phyloP scores from a whole-genome alignment of 1,140 invertebrate species.

The Sycophaga agraensis region DNA sequence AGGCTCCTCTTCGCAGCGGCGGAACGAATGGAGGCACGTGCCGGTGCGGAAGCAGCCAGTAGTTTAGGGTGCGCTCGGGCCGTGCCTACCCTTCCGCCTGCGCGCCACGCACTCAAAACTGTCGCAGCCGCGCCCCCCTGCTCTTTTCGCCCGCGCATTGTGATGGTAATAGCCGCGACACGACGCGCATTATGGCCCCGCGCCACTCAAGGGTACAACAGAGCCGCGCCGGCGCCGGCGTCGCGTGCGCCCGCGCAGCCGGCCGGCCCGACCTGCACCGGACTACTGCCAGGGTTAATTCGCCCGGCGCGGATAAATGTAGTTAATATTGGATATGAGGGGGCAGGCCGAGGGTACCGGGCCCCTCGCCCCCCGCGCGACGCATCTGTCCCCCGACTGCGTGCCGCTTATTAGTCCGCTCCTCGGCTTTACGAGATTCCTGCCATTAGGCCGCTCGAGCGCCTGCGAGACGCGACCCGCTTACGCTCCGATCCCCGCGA shows the following conservation, averaged over 20 bases:
- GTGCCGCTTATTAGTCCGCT: slow-evolving; percentile 37
- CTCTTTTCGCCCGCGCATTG: slow-evolving; percentile 30
- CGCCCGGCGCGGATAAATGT: slow-evolving; percentile 54
- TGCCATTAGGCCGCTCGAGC: slow-evolving; percentile 5
- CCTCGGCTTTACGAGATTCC: slow-evolving; percentile 25
- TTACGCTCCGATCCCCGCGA: slow-evolving; percentile 7
- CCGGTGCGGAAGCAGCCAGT: too few species aligned
- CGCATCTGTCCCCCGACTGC: slow-evolving; percentile 42
- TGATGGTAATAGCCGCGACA: slow-evolving; percentile 43
- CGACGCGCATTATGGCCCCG: too few species aligned
- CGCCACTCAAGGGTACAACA: neutral
- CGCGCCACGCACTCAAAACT: too few species aligned
- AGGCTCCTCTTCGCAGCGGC: too few species aligned
- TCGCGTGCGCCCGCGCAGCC: slow-evolving; percentile 42
- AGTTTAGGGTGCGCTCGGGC: too few species aligned
- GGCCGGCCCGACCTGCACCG: too few species aligned
- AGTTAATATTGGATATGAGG: slow-evolving; percentile 54
- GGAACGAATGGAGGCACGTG: too few species aligned
- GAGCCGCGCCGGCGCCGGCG: slow-evolving; percentile 20
- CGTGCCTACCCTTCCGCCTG: too few species aligned
- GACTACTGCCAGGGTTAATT: slow-evolving; percentile 53
- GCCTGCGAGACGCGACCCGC: neutral
- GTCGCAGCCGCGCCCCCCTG: neutral
- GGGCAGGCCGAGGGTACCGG: slow-evolving; percentile 4
- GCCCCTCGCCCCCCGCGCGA: slow-evolving; percentile 2